These are phyloP conservation scores for Bombus balteatus DNA, from an alignment of 1,140 invertebrate genomes.

Conservation along the genomic window DNA sequence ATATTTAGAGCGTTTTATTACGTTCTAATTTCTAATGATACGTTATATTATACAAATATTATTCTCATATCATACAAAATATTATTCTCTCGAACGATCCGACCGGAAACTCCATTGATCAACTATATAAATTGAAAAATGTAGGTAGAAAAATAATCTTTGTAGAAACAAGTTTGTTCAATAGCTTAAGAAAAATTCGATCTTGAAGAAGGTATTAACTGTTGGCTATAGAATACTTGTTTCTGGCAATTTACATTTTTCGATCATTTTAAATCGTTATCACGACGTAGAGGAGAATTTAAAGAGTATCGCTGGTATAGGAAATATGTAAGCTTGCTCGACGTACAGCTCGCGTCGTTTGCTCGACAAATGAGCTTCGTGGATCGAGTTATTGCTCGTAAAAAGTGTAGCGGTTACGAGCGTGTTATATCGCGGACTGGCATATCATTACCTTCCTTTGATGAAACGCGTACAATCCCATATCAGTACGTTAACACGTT, in stretches of 20 bases:
- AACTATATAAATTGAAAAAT: too few species aligned
- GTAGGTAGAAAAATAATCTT: too few species aligned
- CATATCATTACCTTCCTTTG: constrained; percentile 23
- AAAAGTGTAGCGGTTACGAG: not conserved
- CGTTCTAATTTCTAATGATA: too few species aligned
- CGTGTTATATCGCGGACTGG: constrained; percentile 10
- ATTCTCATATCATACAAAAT: too few species aligned
- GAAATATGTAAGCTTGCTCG: not conserved
- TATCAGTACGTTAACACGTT: not conserved
- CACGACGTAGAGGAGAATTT: not conserved
- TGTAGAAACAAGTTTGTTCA: too few species aligned
- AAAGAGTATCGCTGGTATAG: not conserved
- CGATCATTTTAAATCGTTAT: not conserved
- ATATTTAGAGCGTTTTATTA: not conserved
- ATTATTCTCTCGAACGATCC: too few species aligned
- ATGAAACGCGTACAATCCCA: constrained; percentile 6
- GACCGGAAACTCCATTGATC: too few species aligned
- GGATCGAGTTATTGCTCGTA: constrained; percentile 33
- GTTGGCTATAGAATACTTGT: not conserved
- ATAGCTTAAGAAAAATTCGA: not conserved
- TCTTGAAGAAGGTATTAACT: not conserved
- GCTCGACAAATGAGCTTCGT: constrained; percentile 13
- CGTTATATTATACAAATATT: too few species aligned
- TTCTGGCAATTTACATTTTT: too few species aligned
- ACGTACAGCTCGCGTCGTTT: not conserved